Evolutionary conservation across 1,140 invertebrate genomes (phyloP), one percentile per base, ranked within the genome.

Genomic region (Eriosoma lanigerum): DNA sequence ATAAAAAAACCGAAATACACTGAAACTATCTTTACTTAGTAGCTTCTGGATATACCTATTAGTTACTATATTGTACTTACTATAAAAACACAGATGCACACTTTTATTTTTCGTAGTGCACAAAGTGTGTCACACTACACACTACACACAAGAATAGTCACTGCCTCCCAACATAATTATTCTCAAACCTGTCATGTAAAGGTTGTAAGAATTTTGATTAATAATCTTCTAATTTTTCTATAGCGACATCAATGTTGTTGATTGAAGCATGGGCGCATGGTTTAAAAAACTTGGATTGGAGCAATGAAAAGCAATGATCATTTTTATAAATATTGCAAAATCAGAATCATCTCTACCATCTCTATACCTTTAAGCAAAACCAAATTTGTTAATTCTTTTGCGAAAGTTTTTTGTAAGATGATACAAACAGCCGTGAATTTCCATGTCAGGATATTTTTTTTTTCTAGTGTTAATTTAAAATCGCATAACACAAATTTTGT

Each of bases 241-340:
- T 56, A 21, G 54, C 8, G 21, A n/a, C 21, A 56, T 56, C 21
- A 21, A 56, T 19, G 8, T 56, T 21, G n/a, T n/a, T n/a, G n/a
- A n/a, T n/a, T n/a, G n/a, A n/a, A n/a, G n/a, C n/a, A n/a, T n/a
- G n/a, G n/a, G n/a, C n/a, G n/a, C n/a, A n/a, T n/a, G n/a, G n/a
- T n/a, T n/a, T n/a, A n/a, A n/a, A n/a, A n/a, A n/a, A n/a, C n/a
- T 9, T 56, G 8, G 21, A 56, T 56, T 56, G 10, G 21, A 56
- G 21, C 10, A 56, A 24, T 56, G 19, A 56, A 24, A 56, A 21
- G 54, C 19, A 21, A 56, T 9, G 1, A 24, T 24, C 21, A 24
- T 56, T 56, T 56, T 56, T 56, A 52, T 56, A 12, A 56, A 56
- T 56, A 56, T 24, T 56, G 6, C n/a, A 56, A 56, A 56, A 56